Base-by-base conservation (phyloP, 2,888 invertebrate genomes). In the Axea sp. region DNA sequence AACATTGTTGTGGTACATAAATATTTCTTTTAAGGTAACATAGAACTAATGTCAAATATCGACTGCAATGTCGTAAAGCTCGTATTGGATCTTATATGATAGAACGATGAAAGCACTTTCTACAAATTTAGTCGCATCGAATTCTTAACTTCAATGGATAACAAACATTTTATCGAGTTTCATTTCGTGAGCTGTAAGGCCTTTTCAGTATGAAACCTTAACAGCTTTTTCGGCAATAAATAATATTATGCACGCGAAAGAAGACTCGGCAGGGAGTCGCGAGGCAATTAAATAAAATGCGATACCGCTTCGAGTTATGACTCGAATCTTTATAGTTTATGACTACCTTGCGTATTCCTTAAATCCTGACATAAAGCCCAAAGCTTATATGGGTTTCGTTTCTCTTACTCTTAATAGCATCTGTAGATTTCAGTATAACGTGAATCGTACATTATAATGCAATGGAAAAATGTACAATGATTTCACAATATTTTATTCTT, bases 211-310 rank as follows among this genome's bases (percentile, higher is more conserved):
- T 83, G 85, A 85, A 87, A 86, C 74, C 84, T 86, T 86, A 87
- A 87, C 84, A 84, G 84, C 85, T 82, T 81, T 84, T 85, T 85
- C 76, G 82, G 85, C 81, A 86, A 87, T 87, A 87, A 87, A 87
- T 87, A 87, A 87, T 86, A 86, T 86, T 86, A 86, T 86, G 86
- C 86, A 86, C 81, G 82, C 81, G 77, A 77, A 77, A 75, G 71
- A 71, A 73, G 71, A 60, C 72, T 47, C 72, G 72, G 62, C 73
- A 73, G 77, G 76, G 79, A 77, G 80, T 79, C 80, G 80, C 78
- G 76, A 78, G 83, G 85, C 87, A 87, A 87, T 87, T 87, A 87
- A 87, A 87, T 87, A 87, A 87, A 87, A 87, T 84, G 86, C 82
- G 85, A 86, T 86, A 84, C 84, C 83, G 84, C 77, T 83, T 83